Conservation (phyloP, 2,797 vertebrate genomes). For the Stomatorhinus walkeri region DNA sequence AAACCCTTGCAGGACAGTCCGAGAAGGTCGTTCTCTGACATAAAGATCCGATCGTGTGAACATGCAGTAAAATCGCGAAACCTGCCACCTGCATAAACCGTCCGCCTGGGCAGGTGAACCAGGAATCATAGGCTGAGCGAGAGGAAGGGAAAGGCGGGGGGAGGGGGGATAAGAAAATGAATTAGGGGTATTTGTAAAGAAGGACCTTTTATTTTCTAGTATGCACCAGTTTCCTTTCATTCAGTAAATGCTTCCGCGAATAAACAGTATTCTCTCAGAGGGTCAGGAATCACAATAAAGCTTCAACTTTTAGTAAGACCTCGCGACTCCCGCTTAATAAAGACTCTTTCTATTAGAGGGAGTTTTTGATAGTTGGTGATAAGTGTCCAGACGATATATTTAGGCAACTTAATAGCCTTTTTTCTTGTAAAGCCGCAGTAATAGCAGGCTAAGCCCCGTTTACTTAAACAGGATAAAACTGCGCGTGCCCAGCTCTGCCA, state of each 20-base stretch:
- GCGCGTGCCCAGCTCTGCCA: not conserved
- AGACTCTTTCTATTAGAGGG: slow-evolving; percentile 21
- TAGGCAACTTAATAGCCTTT: slow-evolving; percentile 26
- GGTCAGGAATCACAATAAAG: slow-evolving; percentile 26
- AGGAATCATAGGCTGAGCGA: not conserved
- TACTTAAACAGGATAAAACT: slow-evolving; percentile 17
- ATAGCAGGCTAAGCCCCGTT: slow-evolving; percentile 19
- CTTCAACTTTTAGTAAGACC: slow-evolving; percentile 29
- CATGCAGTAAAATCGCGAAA: not conserved
- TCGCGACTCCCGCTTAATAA: slow-evolving; percentile 26
- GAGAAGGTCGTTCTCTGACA: slow-evolving; percentile 29
- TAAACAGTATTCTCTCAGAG: slow-evolving; percentile 28
- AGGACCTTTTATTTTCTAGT: slow-evolving; percentile 22
- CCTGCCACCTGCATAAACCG: not conserved
- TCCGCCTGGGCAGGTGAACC: slow-evolving; percentile 11
- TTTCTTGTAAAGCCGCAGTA: slow-evolving; percentile 21
- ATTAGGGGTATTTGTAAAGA: slow-evolving; percentile 18
- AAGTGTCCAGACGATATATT: slow-evolving; percentile 31
- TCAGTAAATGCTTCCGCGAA: slow-evolving; percentile 22
- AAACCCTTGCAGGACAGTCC: slow-evolving; percentile 44
- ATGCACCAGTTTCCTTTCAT: slow-evolving; percentile 24
- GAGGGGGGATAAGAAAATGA: not conserved
- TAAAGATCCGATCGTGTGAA: not conserved
- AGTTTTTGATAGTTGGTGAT: slow-evolving; percentile 29
- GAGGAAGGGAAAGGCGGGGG: not conserved